phyloP scores from a whole-genome alignment of 2,113 vertebrate genomes.

The Chitala chitala region DNA sequence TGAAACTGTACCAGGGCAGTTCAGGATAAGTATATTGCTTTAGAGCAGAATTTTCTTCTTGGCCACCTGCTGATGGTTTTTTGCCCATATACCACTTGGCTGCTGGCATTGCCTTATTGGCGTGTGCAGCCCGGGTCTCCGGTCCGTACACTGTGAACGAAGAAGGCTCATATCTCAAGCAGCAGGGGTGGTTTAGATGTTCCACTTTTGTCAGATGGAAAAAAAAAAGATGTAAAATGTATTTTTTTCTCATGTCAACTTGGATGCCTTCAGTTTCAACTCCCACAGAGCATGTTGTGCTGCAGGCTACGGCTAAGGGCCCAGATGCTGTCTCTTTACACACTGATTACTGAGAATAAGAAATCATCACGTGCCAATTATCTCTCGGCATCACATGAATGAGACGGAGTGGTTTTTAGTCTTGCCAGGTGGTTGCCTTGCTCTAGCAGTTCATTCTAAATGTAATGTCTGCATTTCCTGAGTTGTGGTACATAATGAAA shows the following conservation, averaged over 20 bases:
- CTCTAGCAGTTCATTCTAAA: neutral
- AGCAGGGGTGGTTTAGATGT: neutral
- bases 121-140: neutral
- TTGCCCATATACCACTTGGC: neutral
- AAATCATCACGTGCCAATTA: conserved; percentile 14
- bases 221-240: neutral
- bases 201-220: conserved; percentile 5
- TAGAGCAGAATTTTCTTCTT: neutral
- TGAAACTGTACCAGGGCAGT: no score
- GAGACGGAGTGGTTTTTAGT: neutral
- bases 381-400: neutral
- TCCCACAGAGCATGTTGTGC: neutral
- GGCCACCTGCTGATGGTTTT: neutral
- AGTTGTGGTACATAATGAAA: neutral
- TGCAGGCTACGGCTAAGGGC: neutral
- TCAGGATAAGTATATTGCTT: neutral
- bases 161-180: neutral
- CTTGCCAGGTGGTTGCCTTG: neutral
- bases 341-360: conserved; percentile 10
- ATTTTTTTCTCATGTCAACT: neutral
- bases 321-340: neutral
- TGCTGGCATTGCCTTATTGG: neutral
- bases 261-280: conserved; percentile 11
- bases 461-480: neutral
- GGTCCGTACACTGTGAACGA: neutral